Evolutionary conservation across 2,797 vertebrate genomes (phyloP).

Genomic region (Caiman crocodilus): DNA sequence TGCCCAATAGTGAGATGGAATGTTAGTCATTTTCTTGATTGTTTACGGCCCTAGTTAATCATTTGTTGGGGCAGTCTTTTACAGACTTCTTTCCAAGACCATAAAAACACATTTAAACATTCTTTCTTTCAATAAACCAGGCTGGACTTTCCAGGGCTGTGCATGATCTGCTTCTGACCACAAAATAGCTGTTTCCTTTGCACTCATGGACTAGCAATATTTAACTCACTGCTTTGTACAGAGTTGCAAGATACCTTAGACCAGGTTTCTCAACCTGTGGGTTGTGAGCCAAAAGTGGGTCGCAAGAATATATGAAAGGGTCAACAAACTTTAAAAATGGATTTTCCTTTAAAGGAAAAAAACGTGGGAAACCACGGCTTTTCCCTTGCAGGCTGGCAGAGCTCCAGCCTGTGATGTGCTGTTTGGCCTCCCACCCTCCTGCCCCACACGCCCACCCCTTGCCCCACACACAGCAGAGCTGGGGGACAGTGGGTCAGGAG

Average conservation of each 20-base stretch:
- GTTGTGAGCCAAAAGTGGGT: no score
- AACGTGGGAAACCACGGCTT: no score
- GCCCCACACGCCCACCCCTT: no score
- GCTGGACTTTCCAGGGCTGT: background rate
- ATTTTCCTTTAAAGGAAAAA: no score
- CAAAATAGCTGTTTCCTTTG: background rate
- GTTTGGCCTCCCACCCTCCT: no score
- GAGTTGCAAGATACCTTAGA: background rate
- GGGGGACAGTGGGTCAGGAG: no score
- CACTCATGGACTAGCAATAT: background rate
- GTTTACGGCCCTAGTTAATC: background rate
- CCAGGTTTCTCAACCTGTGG: background rate
- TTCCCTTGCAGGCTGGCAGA: no score
- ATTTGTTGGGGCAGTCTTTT: conserved; percentile 17
- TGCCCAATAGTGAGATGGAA: background rate
- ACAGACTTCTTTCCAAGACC: background rate
- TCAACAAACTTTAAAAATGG: no score
- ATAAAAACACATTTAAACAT: background rate
- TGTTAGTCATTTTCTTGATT: background rate
- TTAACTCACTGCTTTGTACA: rapidly evolving
- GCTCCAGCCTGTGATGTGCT: no score
- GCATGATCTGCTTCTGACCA: background rate
- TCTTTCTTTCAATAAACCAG: background rate
- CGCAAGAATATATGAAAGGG: no score
- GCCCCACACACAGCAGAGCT: no score